These are phyloP conservation scores for Athripsodes cinereus DNA, from an alignment of 2,888 invertebrate genomes.

Conservation along the genomic window DNA sequence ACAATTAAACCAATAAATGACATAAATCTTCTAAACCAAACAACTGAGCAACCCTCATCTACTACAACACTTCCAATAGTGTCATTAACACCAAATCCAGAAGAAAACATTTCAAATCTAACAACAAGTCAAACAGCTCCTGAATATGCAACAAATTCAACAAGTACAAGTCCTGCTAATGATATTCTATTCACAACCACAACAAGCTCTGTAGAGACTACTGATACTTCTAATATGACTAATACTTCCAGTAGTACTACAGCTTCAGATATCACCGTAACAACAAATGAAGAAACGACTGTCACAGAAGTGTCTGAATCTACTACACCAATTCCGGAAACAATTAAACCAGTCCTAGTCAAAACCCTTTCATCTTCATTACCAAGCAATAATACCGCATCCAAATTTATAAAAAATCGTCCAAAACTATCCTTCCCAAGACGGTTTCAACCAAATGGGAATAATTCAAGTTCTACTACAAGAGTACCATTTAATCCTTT, in stretches of 20 bases:
- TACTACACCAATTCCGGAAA: slow-evolving; percentile 33
- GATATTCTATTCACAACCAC: not conserved
- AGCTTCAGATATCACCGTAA: slow-evolving; percentile 27
- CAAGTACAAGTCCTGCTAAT: not conserved
- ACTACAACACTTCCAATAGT: too few species aligned
- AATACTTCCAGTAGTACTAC: slow-evolving; percentile 29
- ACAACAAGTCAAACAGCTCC: too few species aligned
- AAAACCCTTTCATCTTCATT: slow-evolving; percentile 17
- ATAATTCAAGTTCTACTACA: slow-evolving; percentile 39
- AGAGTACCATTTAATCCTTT: slow-evolving; percentile 30
- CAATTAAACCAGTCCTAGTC: slow-evolving; percentile 6
- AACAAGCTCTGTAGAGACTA: slow-evolving; percentile 13
- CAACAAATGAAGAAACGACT: slow-evolving; percentile 23
- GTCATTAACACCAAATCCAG: too few species aligned
- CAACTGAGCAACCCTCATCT: not conserved
- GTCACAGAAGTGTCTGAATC: slow-evolving; percentile 12
- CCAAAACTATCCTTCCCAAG: slow-evolving; percentile 43
- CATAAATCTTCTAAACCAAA: not conserved
- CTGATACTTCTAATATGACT: slow-evolving; percentile 28
- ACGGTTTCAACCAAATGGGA: slow-evolving; percentile 37
- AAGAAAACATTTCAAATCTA: too few species aligned
- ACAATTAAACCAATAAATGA: too few species aligned
- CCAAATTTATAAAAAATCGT: slow-evolving; percentile 33
- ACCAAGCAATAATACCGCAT: slow-evolving; percentile 19
- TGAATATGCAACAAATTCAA: not conserved